Base-by-base conservation (phyloP, 2,888 invertebrate genomes). In the Sinelater perroti region DNA sequence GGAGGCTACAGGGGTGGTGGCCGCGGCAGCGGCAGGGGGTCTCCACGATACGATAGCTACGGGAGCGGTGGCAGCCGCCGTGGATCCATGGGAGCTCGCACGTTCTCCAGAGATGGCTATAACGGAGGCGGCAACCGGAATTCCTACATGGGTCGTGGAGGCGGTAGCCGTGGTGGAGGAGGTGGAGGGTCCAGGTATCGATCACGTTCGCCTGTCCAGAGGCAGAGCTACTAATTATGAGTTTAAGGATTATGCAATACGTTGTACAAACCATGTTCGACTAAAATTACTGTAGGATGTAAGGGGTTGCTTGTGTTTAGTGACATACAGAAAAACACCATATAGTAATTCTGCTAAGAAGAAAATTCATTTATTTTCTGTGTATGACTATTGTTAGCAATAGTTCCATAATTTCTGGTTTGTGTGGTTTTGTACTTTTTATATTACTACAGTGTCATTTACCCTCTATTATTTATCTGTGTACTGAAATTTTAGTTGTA, bases 11-110 rank as follows among this genome's bases (percentile, higher is more conserved):
- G 71, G 13, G 63, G 66, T 11, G 67, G 67, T 47, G 68, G 70
- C 20, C 60, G 77, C 74, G 80, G 83, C 77, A 81, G 80, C 70
- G 70, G 72, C 38, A 50, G 64, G 40, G 61, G 61, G 7, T 56
- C 56, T 10, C 55, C 60, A 40, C 47, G 60, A 2, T 60, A 60
- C 31, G 71, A 55, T 7, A 62, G 70, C 40, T 67, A 64, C 31
- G 68, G 69, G 18, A 64, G 71, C n/a, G 61, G 67, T 11, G 67
- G 72, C 17, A 60, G 65, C 6, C 68, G 71, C 40, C 61, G 67
- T 20, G 61, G 70, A 31, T 64, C 70, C 28, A 63, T 68, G 14
- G 57, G 55, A n/a, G 53, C 63, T 21, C 62, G 67, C 8, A 63
- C 64, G 44, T 63, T 60, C 38, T 56, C 62, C 52, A 52, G 64